Base-by-base conservation (phyloP, 2,113 vertebrate genomes). In the Laticauda laticaudata region DNA sequence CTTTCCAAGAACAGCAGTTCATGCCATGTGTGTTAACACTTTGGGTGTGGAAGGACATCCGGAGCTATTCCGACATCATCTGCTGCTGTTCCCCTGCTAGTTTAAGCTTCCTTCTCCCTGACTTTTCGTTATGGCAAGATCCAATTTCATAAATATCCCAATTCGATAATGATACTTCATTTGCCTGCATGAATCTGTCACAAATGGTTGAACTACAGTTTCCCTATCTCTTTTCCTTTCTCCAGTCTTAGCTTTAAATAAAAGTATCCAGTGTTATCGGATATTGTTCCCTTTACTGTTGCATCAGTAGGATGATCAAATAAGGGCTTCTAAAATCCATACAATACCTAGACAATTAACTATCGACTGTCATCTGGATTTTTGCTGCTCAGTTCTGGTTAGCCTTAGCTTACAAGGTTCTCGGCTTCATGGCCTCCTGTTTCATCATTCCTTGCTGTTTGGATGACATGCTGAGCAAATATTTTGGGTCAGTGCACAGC, bases 41-140 rank as follows among this genome's bases (percentile, higher is more conserved):
- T 89, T 9, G 85, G 10, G 54, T 48, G 20, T 90, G 54, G 75
- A 93, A 87, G 51, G 57, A 89, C 2, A 61, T 61, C 55, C 86
- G 6, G 18, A 90, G 39, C 54, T 34, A 14, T 93, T 93, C 45
- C 90, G 75, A 90, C 90, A 23, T 86, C 69, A 93, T 86, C 45
- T 89, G 45, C 34, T 86, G 90, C 54, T 48, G 8, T 51, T 90
- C 64, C 69, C n/a, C 23, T 93, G 43, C 89, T 87, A 87, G 89
- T 87, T 89, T 93, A 93, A 93, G 86, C 75, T 86, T 6, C 5
- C 51, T 9, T 29, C 8, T 7, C 56, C 59, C 34, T 24, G 43
- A 53, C 14, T 61, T 90, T 89, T 85, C 87, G 45, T 64, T 9
- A 23, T 5, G 24, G 54, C 86, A n/a, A 39, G 55, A 43, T 23